Base-by-base conservation (phyloP, 2,113 vertebrate species). In the Varanus komodoensis region DNA sequence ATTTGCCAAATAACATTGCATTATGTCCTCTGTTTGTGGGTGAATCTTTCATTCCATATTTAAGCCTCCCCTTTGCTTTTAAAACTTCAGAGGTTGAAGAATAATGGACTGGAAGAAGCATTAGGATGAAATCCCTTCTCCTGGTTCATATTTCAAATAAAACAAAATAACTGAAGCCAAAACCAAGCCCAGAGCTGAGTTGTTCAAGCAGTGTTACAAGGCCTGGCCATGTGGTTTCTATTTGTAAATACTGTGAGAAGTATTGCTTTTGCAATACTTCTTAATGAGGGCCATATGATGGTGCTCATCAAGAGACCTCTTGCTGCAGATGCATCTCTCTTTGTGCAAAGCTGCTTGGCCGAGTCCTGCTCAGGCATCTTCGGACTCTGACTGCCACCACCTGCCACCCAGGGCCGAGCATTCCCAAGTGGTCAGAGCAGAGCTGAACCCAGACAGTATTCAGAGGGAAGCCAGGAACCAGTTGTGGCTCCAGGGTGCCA, bases 241-340 rank as follows among this genome's bases (percentile, higher is more conserved):
- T 97, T 97, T 97, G 94, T 93, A 96, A 96, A 95, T 97, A 94
- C 96, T 96, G 95, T 95, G 96, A 97, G 96, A 97, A 97, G 93
- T 95, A 93, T 95, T 96, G 95, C 96, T 96, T 96, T 96, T 96
- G 90, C 96, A 96, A 95, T 97, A 95, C 96, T 95, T 83, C 90
- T 93, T 96, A 97, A 97, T 96, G 95, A 96, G 87, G 95, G 96
- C 96, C 96, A 97, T 93, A 96, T 97, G 97, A 93, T 64, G 78
- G 8, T 92, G 92, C 89, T 95, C 93, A 57, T 93, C 90, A 94
- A 93, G 91, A 90, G 89, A 91, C 54, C 92, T 94, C 91, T 95
- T 44, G 0, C 5, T 93, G 90, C 89, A 90, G 92, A 88, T 92
- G 93, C 90, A 90, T 87, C 80, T 93, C 94, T 87, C 84, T 91